phyloP scores from a whole-genome alignment of 2,113 vertebrate genomes.

The Eurypyga helias region DNA sequence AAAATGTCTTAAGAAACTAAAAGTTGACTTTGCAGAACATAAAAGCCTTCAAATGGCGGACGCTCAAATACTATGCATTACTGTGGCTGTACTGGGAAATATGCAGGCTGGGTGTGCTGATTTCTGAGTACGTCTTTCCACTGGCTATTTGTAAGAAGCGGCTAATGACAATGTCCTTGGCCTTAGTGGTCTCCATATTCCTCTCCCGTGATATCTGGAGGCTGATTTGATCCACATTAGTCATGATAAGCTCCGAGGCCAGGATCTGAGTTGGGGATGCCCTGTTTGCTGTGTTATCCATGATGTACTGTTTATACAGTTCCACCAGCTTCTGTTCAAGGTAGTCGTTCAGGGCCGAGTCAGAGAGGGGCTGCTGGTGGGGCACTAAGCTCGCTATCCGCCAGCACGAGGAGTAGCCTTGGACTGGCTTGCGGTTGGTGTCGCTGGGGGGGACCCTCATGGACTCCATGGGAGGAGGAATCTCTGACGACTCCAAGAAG shows the following conservation, averaged over 20 bases:
- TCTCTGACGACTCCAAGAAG: constrained; percentile 90
- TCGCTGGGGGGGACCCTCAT: constrained; percentile 34
- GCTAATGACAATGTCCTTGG: constrained; percentile 94
- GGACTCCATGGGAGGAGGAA: constrained; percentile 81
- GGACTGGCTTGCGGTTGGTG: constrained; percentile 15
- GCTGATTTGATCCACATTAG: constrained; percentile 92
- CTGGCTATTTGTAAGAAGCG: constrained; percentile 87
- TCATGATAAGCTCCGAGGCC: constrained; percentile 90
- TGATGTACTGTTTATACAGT: constrained; percentile 92
- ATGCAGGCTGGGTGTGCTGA: constrained; percentile 93
- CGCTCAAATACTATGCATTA: constrained; percentile 9
- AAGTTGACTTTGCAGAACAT: neutral
- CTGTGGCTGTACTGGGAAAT: constrained; percentile 84
- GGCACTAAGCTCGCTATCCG: constrained; percentile 80
- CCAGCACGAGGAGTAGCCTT: constrained; percentile 84
- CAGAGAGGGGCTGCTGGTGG: constrained; percentile 88
- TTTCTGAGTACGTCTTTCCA: constrained; percentile 86
- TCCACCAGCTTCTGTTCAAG: constrained; percentile 93
- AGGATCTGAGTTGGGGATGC: constrained; percentile 84
- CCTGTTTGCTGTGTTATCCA: constrained; percentile 83
- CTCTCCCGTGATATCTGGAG: constrained; percentile 89
- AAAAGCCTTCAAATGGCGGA: neutral
- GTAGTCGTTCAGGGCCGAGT: constrained; percentile 90
- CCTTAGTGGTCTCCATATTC: constrained; percentile 87
- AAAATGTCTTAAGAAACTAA: neutral